Evolutionary conservation across 2,888 invertebrate species (phyloP), one percentile per base, ranked within the genome.

Genomic region (Pachliopta kotzebuea): DNA sequence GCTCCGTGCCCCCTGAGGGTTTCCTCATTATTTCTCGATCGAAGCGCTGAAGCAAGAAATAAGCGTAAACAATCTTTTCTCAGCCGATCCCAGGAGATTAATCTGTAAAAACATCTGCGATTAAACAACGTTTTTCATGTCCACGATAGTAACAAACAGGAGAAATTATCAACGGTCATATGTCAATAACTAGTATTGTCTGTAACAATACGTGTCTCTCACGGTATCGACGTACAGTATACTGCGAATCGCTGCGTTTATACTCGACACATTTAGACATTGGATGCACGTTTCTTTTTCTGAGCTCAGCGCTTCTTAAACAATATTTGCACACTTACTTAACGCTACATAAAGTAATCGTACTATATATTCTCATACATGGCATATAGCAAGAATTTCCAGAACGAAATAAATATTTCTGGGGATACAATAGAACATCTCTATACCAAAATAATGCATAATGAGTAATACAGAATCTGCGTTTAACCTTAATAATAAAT

Each of bases 11-110:
- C 21, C 63, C 68, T 69, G 73, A 74, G 73, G 72, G 67, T 72
- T 67, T 66, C 50, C 72, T 72, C 68, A 76, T 79, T 76, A 74
- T 78, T 78, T 77, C 72, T 72, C 73, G 72, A 75, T 76, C 76
- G 70, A 73, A 76, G 76, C 72, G 73, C 72, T 74, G 72, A 71
- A 76, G 78, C 77, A 69, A 77, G 74, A 73, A 73, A 74, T 69
- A 73, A 71, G 76, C 79, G 76, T 70, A 75, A 78, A 72, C 66
- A 67, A 61, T 68, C 67, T 65, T 62, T 54, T 50, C 58, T 29
- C 62, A 57, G 54, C 54, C 31, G 29, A 53, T 61, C 65, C 55
- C 54, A n/a, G n/a, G 62, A 50, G 61, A 57, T 65, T 65, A 62
- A 62, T 65, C 58, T 62, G 50, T 20, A 55, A 65, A 52, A 62